Percentiles rank a stretch among this genome's conserved stretches.
These are phyloP conservation scores for Diachasma alloeum DNA, from an alignment of 1,140 invertebrate genomes.

Conservation along the genomic window DNA sequence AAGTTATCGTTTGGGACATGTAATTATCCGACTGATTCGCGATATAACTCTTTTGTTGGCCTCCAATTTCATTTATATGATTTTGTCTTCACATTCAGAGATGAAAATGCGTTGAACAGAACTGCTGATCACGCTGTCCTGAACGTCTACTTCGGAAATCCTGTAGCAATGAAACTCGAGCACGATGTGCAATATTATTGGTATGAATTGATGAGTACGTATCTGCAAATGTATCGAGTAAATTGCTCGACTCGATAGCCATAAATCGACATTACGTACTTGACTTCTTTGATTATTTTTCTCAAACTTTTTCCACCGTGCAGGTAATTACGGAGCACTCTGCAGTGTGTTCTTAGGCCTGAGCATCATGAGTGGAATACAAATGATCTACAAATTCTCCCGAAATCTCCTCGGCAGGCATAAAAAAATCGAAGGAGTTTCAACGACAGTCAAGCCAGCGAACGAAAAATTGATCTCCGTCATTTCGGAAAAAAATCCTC, in stretches of 20 bases:
- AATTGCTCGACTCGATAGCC: not conserved
- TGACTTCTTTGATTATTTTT: too few relatives aligned
- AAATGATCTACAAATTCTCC: too few relatives aligned
- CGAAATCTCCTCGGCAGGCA: too few relatives aligned
- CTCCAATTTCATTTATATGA: not conserved
- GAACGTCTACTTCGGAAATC: constrained; percentile 45
- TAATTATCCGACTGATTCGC: not conserved
- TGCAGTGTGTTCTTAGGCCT: too few relatives aligned
- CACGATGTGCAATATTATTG: constrained; percentile 64
- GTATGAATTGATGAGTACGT: constrained; percentile 65
- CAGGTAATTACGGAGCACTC: too few relatives aligned
- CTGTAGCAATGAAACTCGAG: constrained; percentile 57
- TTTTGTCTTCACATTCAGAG: not conserved
- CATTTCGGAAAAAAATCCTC: too few relatives aligned
- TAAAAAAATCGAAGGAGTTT: too few relatives aligned
- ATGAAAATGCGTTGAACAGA: not conserved
- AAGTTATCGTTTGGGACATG: not conserved
- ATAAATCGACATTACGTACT: not conserved
- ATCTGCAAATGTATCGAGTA: not conserved
- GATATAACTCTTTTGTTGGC: not conserved
- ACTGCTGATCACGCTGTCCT: not conserved
- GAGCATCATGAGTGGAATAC: too few relatives aligned
- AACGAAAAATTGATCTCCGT: too few relatives aligned
- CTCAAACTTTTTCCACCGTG: too few relatives aligned
- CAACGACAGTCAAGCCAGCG: too few relatives aligned